Evolutionary conservation across 1,140 invertebrate genomes (phyloP), one percentile per base, ranked within the genome.

Genomic region (Carcinoscorpius rotundicauda): DNA sequence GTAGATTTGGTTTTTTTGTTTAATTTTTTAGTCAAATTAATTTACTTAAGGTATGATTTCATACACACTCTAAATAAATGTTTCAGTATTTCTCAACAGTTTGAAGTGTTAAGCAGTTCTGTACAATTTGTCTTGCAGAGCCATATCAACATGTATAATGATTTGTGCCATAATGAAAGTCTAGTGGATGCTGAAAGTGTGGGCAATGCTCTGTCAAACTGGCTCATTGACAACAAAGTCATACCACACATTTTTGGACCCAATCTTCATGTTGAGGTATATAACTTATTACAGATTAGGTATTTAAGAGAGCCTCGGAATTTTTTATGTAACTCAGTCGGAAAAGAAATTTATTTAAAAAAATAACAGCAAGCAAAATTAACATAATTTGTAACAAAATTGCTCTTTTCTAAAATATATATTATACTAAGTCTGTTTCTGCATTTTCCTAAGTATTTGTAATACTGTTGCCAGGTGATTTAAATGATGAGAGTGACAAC

Each of bases 191-290:
- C 87, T 3, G 91, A 94, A 72, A 80, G 86, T 59, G 51, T 92
- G 62, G 91, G 91, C 0, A 86, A 89, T 66, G 84, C 86, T 65
- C 81, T 97, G 61, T 89, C 88, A 1, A 82, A 87, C 64, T 97
- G 93, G 93, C 77, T 97, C 5, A 86, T 91, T 0, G 85, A 87
- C 60, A 91, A 93, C 75, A 89, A 92, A 74, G 93, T 97, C 61
- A 89, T 97, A 70, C 87, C 92, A 72, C 91, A 96, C 74, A 86
- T 97, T 55, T 97, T 96, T 81, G 93, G 93, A 53, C 93, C 93
- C 58, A 97, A 97, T 82, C 80, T 96, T 63, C 93, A 97, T 79
- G 91, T 95, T 52, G 93, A 96, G 81, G 86, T 90, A 76, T 78
- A 70, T 70, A 58, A 6, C 4, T 29, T 29, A 29, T 29, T 29